Conservation (phyloP, 1,140 invertebrate genomes). For the Ectropis grisescens region DNA sequence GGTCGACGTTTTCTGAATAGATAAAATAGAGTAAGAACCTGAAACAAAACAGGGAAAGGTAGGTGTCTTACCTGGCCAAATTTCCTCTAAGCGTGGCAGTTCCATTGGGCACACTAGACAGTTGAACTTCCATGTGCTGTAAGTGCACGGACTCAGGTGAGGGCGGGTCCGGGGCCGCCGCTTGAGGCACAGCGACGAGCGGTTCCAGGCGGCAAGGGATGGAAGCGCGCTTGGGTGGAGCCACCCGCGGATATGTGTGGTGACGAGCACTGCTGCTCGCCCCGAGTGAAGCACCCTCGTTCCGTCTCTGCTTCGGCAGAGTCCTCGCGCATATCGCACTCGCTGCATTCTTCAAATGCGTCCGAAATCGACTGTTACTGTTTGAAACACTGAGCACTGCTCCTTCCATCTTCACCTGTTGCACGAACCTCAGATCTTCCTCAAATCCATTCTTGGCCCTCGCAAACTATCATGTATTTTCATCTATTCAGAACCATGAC, state of each 20-base stretch:
- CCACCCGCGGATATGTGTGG: conserved; percentile 61
- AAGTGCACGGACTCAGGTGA: conserved; percentile 20
- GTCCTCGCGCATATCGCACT: conserved; percentile 56
- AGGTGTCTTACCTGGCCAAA: conserved; percentile 51
- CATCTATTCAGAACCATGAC: too few species aligned
- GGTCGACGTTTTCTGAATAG: too few species aligned
- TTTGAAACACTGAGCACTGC: conserved; percentile 54
- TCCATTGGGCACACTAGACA: conserved; percentile 26
- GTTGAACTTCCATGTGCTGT: conserved; percentile 18
- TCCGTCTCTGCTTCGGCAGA: conserved; percentile 49
- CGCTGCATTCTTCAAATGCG: conserved; percentile 60
- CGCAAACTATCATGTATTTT: too few species aligned
- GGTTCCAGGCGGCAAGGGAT: conserved; percentile 44
- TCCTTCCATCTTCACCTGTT: conserved; percentile 53
- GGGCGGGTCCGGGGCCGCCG: conserved; percentile 21
- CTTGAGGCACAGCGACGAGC: conserved; percentile 24
- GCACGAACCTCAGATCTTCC: too few species aligned
- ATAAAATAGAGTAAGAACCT: too few species aligned
- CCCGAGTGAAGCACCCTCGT: conserved; percentile 24
- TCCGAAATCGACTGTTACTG: conserved; percentile 50
- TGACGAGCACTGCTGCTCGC: conserved; percentile 30
- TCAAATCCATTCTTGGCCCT: too few species aligned
- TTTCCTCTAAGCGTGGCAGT: conserved; percentile 41
- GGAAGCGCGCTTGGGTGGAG: conserved; percentile 39
- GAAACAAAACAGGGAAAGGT: too few species aligned